Evolutionary conservation across 2,113 vertebrate species (phyloP).

Genomic region (Dasyprocta punctata): DNA sequence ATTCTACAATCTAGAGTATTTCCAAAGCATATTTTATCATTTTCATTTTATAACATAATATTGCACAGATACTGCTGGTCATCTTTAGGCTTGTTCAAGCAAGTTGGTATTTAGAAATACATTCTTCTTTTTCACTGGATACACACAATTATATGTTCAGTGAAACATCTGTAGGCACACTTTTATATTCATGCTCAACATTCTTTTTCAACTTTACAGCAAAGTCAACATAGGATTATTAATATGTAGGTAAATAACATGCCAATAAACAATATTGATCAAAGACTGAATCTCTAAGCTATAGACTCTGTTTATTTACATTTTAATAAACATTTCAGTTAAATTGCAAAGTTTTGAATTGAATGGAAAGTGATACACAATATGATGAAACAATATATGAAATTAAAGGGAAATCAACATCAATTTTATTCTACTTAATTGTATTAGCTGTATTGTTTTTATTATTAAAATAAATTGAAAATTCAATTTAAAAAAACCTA

Average conservation of each 20-base stretch:
- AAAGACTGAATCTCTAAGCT: not conserved
- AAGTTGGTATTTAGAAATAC: conserved; percentile 13
- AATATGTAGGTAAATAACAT: not conserved
- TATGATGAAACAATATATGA: not conserved
- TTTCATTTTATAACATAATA: conserved; percentile 5
- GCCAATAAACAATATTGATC: not conserved
- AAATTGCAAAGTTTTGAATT: not conserved
- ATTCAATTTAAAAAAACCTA: not conserved
- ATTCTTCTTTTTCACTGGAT: conserved; percentile 4
- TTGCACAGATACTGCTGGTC: not conserved
- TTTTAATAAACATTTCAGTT: not conserved
- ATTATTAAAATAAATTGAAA: not conserved
- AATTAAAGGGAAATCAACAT: not conserved
- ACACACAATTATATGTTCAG: not conserved
- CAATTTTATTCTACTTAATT: not conserved
- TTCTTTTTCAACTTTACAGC: not conserved
- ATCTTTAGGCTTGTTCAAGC: conserved; percentile 6
- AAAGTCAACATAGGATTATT: not conserved
- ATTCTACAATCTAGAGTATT: not conserved
- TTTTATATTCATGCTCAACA: conserved; percentile 13
- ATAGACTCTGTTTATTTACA: not conserved
- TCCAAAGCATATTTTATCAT: not conserved
- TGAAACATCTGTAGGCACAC: not conserved
- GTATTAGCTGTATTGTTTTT: not conserved
- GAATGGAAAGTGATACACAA: not conserved